Conservation (phyloP, 2,888 invertebrate genomes). For the Tolmerus cingulatus region DNA sequence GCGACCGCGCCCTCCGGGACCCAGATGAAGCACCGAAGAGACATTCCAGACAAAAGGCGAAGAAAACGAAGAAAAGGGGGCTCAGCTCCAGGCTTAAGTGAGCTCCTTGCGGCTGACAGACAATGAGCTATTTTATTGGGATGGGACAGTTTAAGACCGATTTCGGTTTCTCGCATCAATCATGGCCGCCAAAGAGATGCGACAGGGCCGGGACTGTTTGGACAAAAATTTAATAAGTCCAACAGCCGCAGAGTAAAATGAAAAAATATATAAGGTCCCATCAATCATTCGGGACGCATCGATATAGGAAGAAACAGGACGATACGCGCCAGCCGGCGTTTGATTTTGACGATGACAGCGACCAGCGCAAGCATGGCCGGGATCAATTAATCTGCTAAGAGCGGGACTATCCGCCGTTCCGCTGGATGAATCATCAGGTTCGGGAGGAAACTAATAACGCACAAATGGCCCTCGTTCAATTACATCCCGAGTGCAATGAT, state of each 20-base stretch:
- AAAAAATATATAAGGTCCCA: not conserved
- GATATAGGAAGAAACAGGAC: not conserved
- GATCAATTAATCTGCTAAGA: conserved; percentile 30
- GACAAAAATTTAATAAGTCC: conserved; percentile 5
- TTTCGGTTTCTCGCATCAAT: conserved; percentile 16
- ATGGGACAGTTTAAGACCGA: conserved; percentile 14
- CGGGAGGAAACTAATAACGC: conserved; percentile 13
- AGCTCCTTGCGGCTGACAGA: conserved; percentile 17
- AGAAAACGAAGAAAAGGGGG: not conserved
- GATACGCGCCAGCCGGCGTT: not conserved
- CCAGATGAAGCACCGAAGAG: not conserved
- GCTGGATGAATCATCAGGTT: not conserved
- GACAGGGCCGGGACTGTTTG: not conserved
- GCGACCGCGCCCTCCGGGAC: not conserved
- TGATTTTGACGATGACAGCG: not conserved
- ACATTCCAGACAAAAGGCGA: conserved; percentile 9
- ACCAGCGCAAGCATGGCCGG: not conserved
- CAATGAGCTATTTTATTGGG: conserved; percentile 29
- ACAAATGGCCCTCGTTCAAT: conserved; percentile 37
- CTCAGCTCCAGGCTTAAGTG: not conserved
- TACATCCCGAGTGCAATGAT: conserved; percentile 5
- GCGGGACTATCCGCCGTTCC: not conserved
- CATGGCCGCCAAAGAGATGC: not conserved
- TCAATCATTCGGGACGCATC: conserved; percentile 16
- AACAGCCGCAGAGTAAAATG: not conserved